Percentiles rank a stretch among this genome's conserved stretches.
Conservation (phyloP, 1,140 invertebrate genomes). For the Diabrotica undecimpunctata region DNA sequence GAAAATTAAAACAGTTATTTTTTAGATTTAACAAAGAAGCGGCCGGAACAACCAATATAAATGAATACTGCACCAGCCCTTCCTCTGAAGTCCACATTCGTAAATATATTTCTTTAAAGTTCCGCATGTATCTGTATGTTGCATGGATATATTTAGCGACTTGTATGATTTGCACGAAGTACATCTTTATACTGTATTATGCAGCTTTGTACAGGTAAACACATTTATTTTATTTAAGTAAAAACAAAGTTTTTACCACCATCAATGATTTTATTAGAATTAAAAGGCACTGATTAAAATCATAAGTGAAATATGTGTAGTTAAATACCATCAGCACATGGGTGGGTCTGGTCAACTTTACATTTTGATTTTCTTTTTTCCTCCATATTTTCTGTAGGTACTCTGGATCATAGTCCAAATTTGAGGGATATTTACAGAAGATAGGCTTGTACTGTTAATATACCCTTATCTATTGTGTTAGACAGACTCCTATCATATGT, state of each 20-base stretch:
- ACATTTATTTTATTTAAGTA: background rate
- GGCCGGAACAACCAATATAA: background rate
- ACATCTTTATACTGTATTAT: conserved; percentile 15
- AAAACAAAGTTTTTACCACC: background rate
- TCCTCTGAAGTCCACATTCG: conserved; percentile 3
- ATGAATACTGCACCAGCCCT: conserved; percentile 4
- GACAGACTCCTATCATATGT: no score
- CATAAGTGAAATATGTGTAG: background rate
- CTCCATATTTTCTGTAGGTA: no score
- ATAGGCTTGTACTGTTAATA: no score
- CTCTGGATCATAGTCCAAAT: no score
- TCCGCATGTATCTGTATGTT: conserved; percentile 12
- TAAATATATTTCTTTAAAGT: conserved; percentile 15
- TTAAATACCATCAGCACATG: background rate
- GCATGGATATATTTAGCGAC: conserved; percentile 18
- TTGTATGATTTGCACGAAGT: conserved; percentile 18
- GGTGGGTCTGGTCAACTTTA: no score
- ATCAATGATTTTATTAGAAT: no score
- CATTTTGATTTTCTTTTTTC: no score
- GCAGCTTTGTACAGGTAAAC: conserved; percentile 15
- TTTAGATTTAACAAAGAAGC: no score
- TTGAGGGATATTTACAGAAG: no score
- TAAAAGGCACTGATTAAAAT: background rate
- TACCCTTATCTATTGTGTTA: no score
- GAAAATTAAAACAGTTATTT: no score